A percentile compares a stretch with the other conserved stretches of the same genome.
Evolutionary conservation across 2,888 invertebrate genomes (phyloP).

Genomic region (Synergus japonicus): DNA sequence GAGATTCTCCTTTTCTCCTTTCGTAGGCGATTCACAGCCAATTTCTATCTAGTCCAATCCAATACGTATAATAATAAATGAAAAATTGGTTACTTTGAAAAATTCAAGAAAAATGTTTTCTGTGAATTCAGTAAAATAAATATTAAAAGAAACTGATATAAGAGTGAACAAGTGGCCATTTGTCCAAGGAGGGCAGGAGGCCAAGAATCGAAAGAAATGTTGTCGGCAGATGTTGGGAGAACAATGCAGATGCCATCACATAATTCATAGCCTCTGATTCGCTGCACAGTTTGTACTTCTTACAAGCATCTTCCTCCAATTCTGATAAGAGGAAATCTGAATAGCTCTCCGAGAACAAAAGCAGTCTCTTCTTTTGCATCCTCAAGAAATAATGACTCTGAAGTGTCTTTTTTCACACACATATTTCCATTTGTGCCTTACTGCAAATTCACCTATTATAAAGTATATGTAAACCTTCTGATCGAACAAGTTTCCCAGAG

Average conservation of each 20-base stretch:
- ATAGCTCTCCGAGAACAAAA: conserved; percentile 29
- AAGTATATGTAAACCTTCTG: not conserved
- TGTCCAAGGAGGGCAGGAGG: conserved; percentile 6
- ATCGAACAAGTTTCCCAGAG: conserved; percentile 14
- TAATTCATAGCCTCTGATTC: conserved; percentile 5
- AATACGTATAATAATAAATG: no score
- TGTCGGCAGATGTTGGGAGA: conserved; percentile 21
- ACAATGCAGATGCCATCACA: conserved; percentile 22
- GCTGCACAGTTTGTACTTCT: conserved; percentile 18
- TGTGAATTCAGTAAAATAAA: not conserved
- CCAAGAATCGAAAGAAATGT: conserved; percentile 22
- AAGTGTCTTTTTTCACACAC: conserved; percentile 14
- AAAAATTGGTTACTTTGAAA: no score
- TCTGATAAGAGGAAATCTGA: conserved; percentile 37
- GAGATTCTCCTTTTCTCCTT: no score
- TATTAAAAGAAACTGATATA: not conserved
- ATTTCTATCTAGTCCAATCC: no score
- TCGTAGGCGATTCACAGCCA: no score
- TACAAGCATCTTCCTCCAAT: conserved; percentile 34
- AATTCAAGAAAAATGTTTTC: no score
- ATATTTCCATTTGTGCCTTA: not conserved
- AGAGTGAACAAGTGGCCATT: conserved; percentile 1
- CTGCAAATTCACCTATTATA: not conserved
- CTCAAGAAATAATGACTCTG: conserved; percentile 32
- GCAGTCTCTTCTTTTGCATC: conserved; percentile 13